Evolutionary conservation across 2,113 vertebrate genomes (phyloP).

Genomic region (Triplophysa dalaica): DNA sequence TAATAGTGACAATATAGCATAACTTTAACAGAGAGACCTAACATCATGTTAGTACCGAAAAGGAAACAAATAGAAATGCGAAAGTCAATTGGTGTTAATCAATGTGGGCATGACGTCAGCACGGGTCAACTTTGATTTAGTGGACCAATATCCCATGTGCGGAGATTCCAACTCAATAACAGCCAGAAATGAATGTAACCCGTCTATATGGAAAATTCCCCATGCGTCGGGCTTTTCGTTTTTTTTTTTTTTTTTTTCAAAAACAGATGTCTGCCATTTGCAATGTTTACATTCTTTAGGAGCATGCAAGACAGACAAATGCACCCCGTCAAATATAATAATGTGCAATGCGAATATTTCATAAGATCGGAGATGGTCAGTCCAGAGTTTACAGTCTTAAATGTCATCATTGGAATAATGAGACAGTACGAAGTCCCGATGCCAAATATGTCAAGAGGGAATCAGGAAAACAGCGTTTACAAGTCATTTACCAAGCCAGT

Average conservation of each 20-base stretch:
- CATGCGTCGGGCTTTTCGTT: conserved; percentile 39
- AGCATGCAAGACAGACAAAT: conserved; percentile 60
- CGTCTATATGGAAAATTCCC: conserved; percentile 6
- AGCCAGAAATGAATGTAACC: not conserved
- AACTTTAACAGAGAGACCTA: not conserved
- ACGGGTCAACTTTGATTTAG: not conserved
- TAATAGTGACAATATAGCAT: conserved; percentile 16
- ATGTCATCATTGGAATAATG: not conserved
- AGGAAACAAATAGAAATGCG: not conserved
- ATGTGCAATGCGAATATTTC: conserved; percentile 44
- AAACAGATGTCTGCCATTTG: conserved; percentile 85
- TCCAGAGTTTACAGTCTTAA: not conserved
- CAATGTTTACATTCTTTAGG: conserved; percentile 88
- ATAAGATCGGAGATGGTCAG: conserved; percentile 8
- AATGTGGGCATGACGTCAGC: not conserved
- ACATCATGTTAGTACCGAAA: not conserved
- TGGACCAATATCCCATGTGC: not conserved
- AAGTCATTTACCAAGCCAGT: conserved; percentile 15
- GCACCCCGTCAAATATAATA: conserved; percentile 74
- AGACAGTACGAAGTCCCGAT: not conserved
- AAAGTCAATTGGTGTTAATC: not conserved
- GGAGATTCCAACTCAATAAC: not conserved
- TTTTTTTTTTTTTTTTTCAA: conserved; percentile 67
- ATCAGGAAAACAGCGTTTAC: conserved; percentile 13
- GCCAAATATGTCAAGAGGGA: not conserved